phyloP scores from a whole-genome alignment of 2,113 vertebrate genomes.

The Micronycteris hirsuta region DNA sequence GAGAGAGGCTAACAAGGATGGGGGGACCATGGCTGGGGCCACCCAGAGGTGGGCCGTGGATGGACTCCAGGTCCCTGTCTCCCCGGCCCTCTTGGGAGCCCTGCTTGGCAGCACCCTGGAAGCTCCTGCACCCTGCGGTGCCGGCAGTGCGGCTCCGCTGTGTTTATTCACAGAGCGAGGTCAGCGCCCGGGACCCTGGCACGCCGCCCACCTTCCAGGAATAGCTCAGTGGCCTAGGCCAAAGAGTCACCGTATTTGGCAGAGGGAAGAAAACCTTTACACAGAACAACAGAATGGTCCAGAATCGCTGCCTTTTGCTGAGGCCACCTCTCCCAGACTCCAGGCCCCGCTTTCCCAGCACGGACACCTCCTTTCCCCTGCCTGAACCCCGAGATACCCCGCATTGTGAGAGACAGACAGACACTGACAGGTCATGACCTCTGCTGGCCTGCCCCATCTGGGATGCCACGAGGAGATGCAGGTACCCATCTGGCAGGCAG shows the following conservation, averaged over 20 bases:
- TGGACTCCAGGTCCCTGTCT: background rate
- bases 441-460: background rate
- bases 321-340: background rate
- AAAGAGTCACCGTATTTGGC: conserved; percentile 59
- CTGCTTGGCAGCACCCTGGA: background rate
- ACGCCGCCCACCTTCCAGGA: conserved; percentile 58
- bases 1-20: background rate
- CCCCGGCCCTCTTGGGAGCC: background rate
- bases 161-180: conserved; percentile 63
- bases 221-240: conserved; percentile 63
- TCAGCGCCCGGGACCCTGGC: conserved; percentile 45
- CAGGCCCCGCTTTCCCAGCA: background rate
- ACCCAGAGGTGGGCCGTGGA: background rate
- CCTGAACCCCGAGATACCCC: background rate
- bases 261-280: conserved; percentile 41
- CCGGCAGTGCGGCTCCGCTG: background rate
- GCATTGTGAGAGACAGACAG: background rate
- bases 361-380: background rate
- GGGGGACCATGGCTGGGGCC: too few species aligned
- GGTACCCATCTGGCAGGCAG: background rate
- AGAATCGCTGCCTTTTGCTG: background rate
- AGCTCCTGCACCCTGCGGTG: background rate
- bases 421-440: background rate
- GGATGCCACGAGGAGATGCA: background rate
- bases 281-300: background rate